Conservation (phyloP, 1,140 invertebrate genomes). For the Laupala kohalensis region DNA sequence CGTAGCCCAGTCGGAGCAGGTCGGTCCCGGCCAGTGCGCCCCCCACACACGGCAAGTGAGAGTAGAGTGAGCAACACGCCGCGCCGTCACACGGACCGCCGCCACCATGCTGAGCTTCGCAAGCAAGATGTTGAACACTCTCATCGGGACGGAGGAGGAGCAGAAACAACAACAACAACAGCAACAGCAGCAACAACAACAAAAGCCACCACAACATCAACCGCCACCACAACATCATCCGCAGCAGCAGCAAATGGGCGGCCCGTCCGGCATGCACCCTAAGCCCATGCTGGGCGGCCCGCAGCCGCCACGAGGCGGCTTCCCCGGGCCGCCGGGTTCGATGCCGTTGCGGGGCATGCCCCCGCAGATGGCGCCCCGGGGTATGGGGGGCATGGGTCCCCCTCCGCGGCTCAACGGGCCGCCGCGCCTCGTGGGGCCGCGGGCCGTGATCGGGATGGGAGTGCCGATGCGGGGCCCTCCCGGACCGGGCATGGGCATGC, state of each 20-base stretch:
- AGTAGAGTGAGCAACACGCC: not conserved
- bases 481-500: slow-evolving; percentile 2
- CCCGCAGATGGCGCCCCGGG: not conserved
- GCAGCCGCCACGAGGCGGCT: not conserved
- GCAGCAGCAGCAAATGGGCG: slow-evolving; percentile 4
- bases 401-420: not conserved
- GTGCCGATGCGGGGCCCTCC: no score
- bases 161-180: slow-evolving; percentile 16
- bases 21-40: not conserved
- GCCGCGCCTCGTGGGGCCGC: not conserved
- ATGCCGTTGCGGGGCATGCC: not conserved
- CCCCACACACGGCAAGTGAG: not conserved
- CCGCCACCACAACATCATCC: slow-evolving; percentile 1
- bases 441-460: not conserved
- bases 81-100: not conserved
- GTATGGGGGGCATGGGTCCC: not conserved
- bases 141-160: slow-evolving; percentile 28
- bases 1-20: not conserved
- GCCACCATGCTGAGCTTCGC: slow-evolving; percentile 30
- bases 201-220: slow-evolving; percentile 13
- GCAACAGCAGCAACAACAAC: slow-evolving; percentile 15
- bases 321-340: not conserved
- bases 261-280: not conserved
- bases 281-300: slow-evolving; percentile 7
- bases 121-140: slow-evolving; percentile 32